Base-by-base conservation (phyloP, 1,140 invertebrate genomes). In the Mizuhopecten yessoensis region DNA sequence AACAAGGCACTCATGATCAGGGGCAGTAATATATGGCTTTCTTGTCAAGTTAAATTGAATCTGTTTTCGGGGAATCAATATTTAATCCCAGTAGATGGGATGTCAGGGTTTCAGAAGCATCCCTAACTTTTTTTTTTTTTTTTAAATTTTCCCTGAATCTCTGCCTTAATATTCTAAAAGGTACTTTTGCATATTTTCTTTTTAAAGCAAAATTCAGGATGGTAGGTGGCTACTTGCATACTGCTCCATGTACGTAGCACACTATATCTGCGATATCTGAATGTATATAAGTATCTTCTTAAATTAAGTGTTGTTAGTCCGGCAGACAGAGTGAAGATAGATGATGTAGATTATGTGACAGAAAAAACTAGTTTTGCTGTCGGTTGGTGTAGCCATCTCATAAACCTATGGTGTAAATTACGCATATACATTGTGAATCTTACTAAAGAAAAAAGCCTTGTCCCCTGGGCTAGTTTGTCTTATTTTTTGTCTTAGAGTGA, bases 141-240 rank as follows among this genome's bases (percentile, higher is more conserved):
- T 15, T 13, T 13, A 45, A 13, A 39, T 13, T 45, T 45, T 45
- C 42, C 9, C 17, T 20, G 9, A 45, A 13, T 45, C 17, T 75
- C n/a, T n/a, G 57, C 0, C 29, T 75, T 75, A 75, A 75, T 75
- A 75, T 75, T 75, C 57, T 75, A 75, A 75, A 49, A 75, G n/a
- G 23, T 29, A 75, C 29, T 75, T 75, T 75, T 75, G 57, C 17
- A 75, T 49, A 20, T 75, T n/a, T n/a, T 75, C 42, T 13, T 17
- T 45, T 39, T 39, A 5, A 13, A 39, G 36, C 13, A 39, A 7
- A 7, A 7, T 39, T 39, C 5, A 7, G 36, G 36, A 5, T 13
- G 5, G 36, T 5, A 39, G 13, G 36, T 39, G 13, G 13, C 36
- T 39, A 39, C 36, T 39, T 39, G 5, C 36, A 7, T 39, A 5